These are phyloP conservation scores for Prionace glauca DNA, from an alignment of 2,797 vertebrate genomes.

Conservation along the genomic window DNA sequence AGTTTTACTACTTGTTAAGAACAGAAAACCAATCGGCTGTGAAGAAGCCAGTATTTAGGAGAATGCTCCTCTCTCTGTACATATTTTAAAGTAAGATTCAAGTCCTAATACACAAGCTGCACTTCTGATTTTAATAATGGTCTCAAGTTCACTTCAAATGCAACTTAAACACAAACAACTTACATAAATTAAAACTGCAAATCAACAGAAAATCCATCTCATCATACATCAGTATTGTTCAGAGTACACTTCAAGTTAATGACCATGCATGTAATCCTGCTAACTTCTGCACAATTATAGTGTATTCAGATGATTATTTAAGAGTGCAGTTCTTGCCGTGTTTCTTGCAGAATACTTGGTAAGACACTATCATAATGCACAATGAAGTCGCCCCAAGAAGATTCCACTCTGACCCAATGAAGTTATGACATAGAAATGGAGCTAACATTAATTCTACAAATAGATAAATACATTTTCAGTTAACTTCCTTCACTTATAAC, in stretches of 20 bases:
- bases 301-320: not conserved
- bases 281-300: not conserved
- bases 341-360: not conserved
- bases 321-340: not conserved
- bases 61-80: not conserved
- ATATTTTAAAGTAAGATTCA: not conserved
- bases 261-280: not conserved
- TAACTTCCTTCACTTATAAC: not conserved
- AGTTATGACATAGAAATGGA: not conserved
- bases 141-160: not conserved
- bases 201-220: not conserved
- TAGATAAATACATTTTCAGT: not conserved
- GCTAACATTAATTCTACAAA: not conserved
- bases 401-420: not conserved
- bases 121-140: not conserved
- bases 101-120: not conserved
- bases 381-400: not conserved
- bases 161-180: not conserved
- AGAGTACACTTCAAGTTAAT: not conserved
- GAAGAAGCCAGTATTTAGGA: not conserved
- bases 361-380: not conserved
- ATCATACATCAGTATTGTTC: not conserved
- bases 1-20: not conserved
- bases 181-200: not conserved
- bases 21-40: not conserved